Evolutionary conservation across 2,797 vertebrate genomes (phyloP), one percentile per base, ranked within the genome.

Genomic region (Tenualosa ilisha): DNA sequence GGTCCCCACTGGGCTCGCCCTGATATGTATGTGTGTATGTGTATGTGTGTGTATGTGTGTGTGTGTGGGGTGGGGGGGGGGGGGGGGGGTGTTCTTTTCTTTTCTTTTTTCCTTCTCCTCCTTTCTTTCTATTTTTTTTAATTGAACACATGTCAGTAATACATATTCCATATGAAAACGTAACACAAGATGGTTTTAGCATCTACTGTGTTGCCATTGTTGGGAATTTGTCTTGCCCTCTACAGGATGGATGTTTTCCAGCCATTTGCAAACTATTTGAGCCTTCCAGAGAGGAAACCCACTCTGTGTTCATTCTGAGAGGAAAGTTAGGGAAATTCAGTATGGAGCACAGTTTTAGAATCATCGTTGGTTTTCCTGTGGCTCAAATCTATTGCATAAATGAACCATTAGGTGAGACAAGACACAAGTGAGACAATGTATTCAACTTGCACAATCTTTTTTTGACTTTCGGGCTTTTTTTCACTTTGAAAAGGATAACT

Each of bases 71-170:
- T n/a, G n/a, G n/a, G n/a, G n/a, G n/a, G n/a, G n/a, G 31, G 31
- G 31, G 31, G 31, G 31, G 31, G 31, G 65, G 31, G 31, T 72
- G 40, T 31, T 72, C 65, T 72, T 72, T 79, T 79, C 65, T 75
- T 40, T 75, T 75, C 68, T 43, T 31, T 68, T 37, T 37, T 40
- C 20, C 11, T 20, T 31, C 15, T 37, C 9, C 37, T 17, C 6
- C 37, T 79, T 43, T 84, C 20, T 83, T 43, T 63, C 12, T 83
- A 54, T 87, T 84, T 84, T 84, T 84, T 79, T 85, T 87, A 72
- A 88, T 85, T 86, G 87, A 92, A 91, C 91, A 92, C 82, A 85
- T 91, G 92, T 86, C 88, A 75, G 88, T 92, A 92, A 94, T 92
- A 89, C 87, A 81, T 89, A 92, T 91, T 88, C 91, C 91, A 91